phyloP scores from a whole-genome alignment of 2,797 vertebrate genomes.

The Melanotaenia maccullochi region DNA sequence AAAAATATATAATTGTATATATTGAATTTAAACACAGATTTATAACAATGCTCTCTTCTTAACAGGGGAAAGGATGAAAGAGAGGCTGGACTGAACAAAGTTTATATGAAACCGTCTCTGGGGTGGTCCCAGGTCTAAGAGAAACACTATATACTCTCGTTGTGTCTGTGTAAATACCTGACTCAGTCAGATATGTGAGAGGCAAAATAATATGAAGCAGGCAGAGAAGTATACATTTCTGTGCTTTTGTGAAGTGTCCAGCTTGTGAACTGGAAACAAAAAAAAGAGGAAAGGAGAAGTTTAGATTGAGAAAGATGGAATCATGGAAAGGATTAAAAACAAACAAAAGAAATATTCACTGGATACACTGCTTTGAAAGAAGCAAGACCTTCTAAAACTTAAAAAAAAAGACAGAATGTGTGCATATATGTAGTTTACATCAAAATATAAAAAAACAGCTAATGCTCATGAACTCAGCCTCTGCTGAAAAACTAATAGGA shows the following conservation, averaged over 20 bases:
- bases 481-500: background rate
- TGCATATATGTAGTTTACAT: conserved; percentile 1
- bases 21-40: too few species aligned
- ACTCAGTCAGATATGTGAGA: conserved; percentile 47
- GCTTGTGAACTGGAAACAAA: background rate
- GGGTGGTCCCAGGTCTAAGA: conserved; percentile 74
- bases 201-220: conserved; percentile 4
- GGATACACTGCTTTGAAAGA: conserved; percentile 19
- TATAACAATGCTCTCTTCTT: too few species aligned
- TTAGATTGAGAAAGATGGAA: too few species aligned
- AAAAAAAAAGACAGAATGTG: conserved; percentile 44
- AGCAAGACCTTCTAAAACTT: conserved; percentile 48
- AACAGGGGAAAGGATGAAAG: background rate
- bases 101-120: conserved; percentile 62
- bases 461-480: background rate
- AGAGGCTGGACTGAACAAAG: conserved; percentile 14
- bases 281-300: background rate
- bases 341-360: too few species aligned
- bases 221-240: conserved; percentile 43
- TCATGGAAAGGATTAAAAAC: too few species aligned
- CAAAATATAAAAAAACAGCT: conserved; percentile 28
- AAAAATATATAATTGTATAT: too few species aligned
- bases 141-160: conserved; percentile 10
- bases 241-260: conserved; percentile 16
- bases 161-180: conserved; percentile 44